Evolutionary conservation across 1,140 invertebrate genomes (phyloP), one percentile per base, ranked within the genome.

Genomic region (Heliconius himera): DNA sequence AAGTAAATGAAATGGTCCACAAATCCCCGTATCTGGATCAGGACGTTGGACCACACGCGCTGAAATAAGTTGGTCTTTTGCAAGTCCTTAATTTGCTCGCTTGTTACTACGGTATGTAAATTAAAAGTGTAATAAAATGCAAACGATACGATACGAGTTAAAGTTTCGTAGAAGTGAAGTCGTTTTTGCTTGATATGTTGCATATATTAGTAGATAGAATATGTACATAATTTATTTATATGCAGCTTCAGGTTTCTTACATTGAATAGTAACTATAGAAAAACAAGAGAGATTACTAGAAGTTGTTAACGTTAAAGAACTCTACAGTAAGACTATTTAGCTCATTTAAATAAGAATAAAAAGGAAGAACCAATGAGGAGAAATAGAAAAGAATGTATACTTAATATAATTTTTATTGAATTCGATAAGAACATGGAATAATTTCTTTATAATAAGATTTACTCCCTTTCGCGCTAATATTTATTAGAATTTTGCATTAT

Each of bases 21-120:
- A 29, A 66, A 66, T 29, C 22, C 26, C 11, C 9, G 60, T 66
- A 76, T 83, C 73, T 81, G 54, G 56, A 66, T 81, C 72, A 75
- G 74, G 79, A 81, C 33, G 79, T 41, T 71, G 56, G 82, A 80
- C 82, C 82, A 83, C 82, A 83, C 79, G 77, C 72, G 70, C 38
- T 73, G 74, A 49, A 80, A 81, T 82, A 20, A 74, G 26, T 60
- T 70, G 60, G 60, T 73, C 75, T 56, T 74, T 80, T 76, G 75
- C 77, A 79, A 81, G 66, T 75, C 36, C 74, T 78, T 76, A 73
- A 72, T 73, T 54, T 66, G 73, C 33, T 29, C 36, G 49, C 70
- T 76, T 76, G 77, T 74, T 78, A 70, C 56, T 18, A 75, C 46
- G 73, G 60, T 79, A 79, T 79, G 73, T 72, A 56, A 76, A 79